phyloP scores from a whole-genome alignment of 2,797 vertebrate genomes.

The Pitangus sulphuratus region DNA sequence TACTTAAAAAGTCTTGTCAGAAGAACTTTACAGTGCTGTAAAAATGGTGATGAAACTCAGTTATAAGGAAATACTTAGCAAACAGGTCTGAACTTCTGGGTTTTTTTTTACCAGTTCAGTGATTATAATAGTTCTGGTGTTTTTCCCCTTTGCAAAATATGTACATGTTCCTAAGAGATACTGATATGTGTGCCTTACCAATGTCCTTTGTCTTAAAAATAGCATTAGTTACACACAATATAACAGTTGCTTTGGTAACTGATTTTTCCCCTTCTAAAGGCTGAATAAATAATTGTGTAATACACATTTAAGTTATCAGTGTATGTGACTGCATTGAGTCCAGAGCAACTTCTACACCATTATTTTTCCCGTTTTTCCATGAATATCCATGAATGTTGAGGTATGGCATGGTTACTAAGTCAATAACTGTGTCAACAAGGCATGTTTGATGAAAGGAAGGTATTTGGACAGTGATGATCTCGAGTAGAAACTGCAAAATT shows the following conservation, averaged over 20 bases:
- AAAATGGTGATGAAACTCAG: not conserved
- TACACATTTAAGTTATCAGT: slow-evolving; percentile 16
- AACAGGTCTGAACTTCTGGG: not conserved
- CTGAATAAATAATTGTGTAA: slow-evolving; percentile 55
- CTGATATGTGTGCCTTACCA: not conserved
- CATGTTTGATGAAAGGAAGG: not conserved
- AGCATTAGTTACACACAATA: slow-evolving; percentile 48
- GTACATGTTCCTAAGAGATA: slow-evolving; percentile 18
- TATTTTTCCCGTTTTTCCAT: not conserved
- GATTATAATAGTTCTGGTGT: not conserved
- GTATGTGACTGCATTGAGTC: not conserved
- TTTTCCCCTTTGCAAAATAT: not conserved
- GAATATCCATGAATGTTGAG: slow-evolving; percentile 3
- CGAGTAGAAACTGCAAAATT: not conserved
- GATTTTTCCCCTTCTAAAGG: slow-evolving; percentile 35
- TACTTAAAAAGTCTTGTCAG: not conserved
- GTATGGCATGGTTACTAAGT: not conserved
- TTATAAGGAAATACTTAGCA: not conserved
- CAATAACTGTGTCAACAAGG: not conserved
- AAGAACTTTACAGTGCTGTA: not conserved
- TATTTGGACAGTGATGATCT: not conserved
- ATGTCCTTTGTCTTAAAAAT: slow-evolving; percentile 58
- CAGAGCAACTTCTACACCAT: not conserved
- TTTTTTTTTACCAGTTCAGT: not conserved
- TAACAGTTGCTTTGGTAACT: slow-evolving; percentile 67